Percentiles rank a stretch among this genome's conserved stretches.
These are phyloP conservation scores for Arge pagana DNA, from an alignment of 2,888 invertebrate species.

Conservation along the genomic window DNA sequence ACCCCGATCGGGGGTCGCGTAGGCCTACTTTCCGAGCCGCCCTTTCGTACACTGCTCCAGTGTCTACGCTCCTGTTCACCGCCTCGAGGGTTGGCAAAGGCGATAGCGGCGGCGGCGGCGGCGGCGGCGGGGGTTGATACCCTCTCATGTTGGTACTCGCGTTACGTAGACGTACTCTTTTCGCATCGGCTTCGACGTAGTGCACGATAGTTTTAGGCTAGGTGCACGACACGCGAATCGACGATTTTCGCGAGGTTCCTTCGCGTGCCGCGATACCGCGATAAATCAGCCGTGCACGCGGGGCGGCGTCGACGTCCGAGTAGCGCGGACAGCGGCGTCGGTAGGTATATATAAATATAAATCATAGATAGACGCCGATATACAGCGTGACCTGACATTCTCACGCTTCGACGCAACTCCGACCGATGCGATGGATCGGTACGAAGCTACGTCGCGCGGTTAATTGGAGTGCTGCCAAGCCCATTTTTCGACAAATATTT, in stretches of 20 bases:
- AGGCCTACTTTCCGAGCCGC: slow-evolving; percentile 9
- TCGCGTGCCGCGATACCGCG: slow-evolving; percentile 21
- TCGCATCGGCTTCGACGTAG: not conserved
- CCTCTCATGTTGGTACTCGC: no score
- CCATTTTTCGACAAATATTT: not conserved
- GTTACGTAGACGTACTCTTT: no score
- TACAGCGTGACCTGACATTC: no score
- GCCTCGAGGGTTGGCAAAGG: not conserved
- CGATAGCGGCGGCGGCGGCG: not conserved
- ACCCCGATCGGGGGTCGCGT: no score
- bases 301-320: slow-evolving; percentile 31
- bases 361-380: no score
- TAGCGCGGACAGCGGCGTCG: slow-evolving; percentile 25
- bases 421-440: slow-evolving; percentile 2
- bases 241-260: slow-evolving; percentile 20
- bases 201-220: not conserved
- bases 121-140: not conserved
- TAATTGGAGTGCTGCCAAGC: slow-evolving; percentile 21
- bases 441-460: slow-evolving; percentile 4
- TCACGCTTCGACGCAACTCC: no score
- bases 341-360: slow-evolving; percentile 26
- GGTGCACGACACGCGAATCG: slow-evolving; percentile 9
- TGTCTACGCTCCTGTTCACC: slow-evolving; percentile 9
- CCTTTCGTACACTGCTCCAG: not conserved
- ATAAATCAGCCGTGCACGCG: slow-evolving; percentile 25